Conservation (phyloP, 2,797 vertebrate species). For the Spondyliosoma cantharus region DNA sequence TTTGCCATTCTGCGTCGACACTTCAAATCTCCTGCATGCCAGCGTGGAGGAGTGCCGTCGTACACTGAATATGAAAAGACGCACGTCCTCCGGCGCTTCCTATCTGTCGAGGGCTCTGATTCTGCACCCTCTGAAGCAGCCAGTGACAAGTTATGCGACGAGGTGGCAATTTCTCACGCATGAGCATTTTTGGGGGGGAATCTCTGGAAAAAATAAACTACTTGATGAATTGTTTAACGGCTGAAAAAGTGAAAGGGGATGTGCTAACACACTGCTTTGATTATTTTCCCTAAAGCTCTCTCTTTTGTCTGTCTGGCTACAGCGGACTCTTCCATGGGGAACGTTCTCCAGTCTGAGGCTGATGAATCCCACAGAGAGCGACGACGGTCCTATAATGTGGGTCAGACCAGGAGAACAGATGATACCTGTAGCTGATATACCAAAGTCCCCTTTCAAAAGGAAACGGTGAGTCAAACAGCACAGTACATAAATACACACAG, state of each 20-base stretch:
- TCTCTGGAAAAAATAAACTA: slow-evolving; percentile 24
- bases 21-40: slow-evolving; percentile 49
- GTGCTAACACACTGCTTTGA: slow-evolving; percentile 11
- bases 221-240: slow-evolving; percentile 11
- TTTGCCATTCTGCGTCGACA: slow-evolving; percentile 53
- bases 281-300: slow-evolving; percentile 4
- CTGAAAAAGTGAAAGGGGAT: not conserved
- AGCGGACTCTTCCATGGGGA: slow-evolving; percentile 97
- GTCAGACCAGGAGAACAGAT: slow-evolving; percentile 98
- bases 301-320: slow-evolving; percentile 61
- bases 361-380: slow-evolving; percentile 93
- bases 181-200: not conserved
- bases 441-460: slow-evolving; percentile 99
- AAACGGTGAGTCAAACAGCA: slow-evolving; percentile 87
- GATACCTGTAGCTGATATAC: slow-evolving; percentile 98
- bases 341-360: slow-evolving; percentile 92
- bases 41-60: slow-evolving; percentile 32
- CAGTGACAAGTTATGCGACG: slow-evolving; percentile 30
- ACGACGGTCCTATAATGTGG: slow-evolving; percentile 99
- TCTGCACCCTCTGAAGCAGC: slow-evolving; percentile 33
- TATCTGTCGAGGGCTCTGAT: slow-evolving; percentile 36
- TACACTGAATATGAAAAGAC: slow-evolving; percentile 54
- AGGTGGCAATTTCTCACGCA: not conserved
- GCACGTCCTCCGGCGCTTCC: slow-evolving; percentile 48
- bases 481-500: not conserved